These are phyloP conservation scores for Cacatua alba DNA, from an alignment of 2,113 vertebrate genomes.

Conservation along the genomic window DNA sequence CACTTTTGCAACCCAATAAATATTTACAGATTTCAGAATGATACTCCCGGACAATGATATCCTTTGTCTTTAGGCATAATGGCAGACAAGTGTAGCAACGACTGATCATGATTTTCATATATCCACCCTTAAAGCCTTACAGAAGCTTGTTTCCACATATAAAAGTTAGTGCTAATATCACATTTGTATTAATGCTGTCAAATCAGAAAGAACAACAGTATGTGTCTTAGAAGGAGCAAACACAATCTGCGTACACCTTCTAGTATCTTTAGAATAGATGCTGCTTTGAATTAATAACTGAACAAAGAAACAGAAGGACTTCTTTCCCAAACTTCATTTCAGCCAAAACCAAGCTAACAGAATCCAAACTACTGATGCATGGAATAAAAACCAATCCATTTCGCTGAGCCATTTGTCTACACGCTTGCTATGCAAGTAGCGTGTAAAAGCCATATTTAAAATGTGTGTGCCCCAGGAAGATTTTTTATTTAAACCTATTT, in stretches of 20 bases:
- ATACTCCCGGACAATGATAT: neutral
- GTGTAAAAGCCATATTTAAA: neutral
- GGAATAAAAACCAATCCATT: neutral
- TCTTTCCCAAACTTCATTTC: neutral
- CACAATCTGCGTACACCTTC: neutral
- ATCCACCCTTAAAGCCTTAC: neutral
- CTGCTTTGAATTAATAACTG: neutral
- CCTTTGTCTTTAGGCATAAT: neutral
- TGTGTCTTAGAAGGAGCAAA: neutral
- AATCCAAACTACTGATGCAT: neutral
- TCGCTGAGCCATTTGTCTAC: neutral
- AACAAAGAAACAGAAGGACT: neutral
- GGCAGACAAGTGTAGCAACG: fast-evolving
- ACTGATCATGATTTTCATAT: neutral
- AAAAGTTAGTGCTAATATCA: neutral
- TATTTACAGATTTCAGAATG: neutral
- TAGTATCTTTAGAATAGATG: neutral
- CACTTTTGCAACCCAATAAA: neutral
- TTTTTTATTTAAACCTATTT: neutral
- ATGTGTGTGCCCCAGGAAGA: neutral
- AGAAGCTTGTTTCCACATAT: neutral
- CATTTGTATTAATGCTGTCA: neutral
- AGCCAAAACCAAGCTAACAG: neutral
- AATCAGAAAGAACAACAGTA: neutral
- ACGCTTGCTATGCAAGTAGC: neutral